These are phyloP conservation scores for Volucella bombylans DNA, from an alignment of 2,888 invertebrate species.

Conservation along the genomic window DNA sequence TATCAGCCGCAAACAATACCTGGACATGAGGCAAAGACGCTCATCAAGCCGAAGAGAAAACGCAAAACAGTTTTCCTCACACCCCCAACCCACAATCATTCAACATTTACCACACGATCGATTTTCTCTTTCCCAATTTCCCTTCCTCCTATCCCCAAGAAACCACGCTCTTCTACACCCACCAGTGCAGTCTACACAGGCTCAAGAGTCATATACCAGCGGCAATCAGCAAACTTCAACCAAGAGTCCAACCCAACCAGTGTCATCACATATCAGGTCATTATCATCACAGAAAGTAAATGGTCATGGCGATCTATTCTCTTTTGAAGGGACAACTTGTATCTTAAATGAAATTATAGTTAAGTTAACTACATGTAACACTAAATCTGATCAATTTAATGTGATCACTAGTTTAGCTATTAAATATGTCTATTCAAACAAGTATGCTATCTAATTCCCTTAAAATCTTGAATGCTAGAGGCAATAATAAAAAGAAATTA, in stretches of 20 bases:
- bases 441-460: background rate
- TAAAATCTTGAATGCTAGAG: constrained; percentile 4
- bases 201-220: background rate
- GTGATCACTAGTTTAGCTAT: constrained; percentile 8
- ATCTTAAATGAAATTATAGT: too few relatives aligned
- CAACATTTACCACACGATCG: background rate
- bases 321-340: too few relatives aligned
- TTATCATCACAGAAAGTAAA: too few relatives aligned
- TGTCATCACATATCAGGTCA: too few relatives aligned
- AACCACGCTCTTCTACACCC: background rate
- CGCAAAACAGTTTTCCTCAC: too few relatives aligned
- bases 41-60: too few relatives aligned
- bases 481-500: constrained; percentile 4
- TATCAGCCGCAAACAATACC: too few relatives aligned
- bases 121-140: constrained; percentile 10
- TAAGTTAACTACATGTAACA: too few relatives aligned
- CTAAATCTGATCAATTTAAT: constrained; percentile 18
- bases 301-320: too few relatives aligned
- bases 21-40: too few relatives aligned
- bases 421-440: constrained; percentile 11
- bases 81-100: background rate
- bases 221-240: background rate
- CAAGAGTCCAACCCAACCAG: background rate
- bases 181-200: background rate
- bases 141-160: constrained; percentile 4